A percentile compares a stretch with the other conserved stretches of the same genome.
Evolutionary conservation across 2,113 vertebrate genomes (phyloP).

Genomic region (Naja naja): DNA sequence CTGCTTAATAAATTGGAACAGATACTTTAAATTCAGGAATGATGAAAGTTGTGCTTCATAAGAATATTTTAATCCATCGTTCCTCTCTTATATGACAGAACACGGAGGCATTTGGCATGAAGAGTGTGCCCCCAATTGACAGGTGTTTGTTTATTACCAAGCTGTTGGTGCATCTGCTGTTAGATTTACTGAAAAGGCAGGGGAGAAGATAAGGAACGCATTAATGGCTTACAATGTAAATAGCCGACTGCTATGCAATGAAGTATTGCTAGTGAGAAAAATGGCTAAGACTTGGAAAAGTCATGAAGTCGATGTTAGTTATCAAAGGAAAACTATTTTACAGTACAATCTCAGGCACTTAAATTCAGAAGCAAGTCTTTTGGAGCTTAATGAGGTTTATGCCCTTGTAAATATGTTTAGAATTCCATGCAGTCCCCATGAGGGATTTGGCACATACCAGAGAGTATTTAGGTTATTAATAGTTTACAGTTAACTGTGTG

Average conservation of each 20-base stretch:
- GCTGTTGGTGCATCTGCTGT: slow-evolving; percentile 25
- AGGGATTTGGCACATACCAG: background rate
- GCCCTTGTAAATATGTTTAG: background rate
- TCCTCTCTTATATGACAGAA: background rate
- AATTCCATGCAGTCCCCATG: background rate
- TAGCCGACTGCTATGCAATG: background rate
- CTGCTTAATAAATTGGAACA: background rate
- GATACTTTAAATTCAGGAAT: background rate
- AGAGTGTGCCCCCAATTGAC: slow-evolving; percentile 14
- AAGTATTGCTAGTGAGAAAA: background rate
- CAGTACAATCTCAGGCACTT: background rate
- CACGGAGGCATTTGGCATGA: slow-evolving; percentile 7
- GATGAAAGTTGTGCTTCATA: background rate
- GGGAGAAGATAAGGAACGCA: background rate
- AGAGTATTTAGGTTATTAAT: background rate
- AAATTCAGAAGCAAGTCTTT: background rate
- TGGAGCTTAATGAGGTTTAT: background rate
- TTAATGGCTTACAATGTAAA: background rate
- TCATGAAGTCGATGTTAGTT: background rate
- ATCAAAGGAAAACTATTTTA: background rate
- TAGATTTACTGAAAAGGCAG: slow-evolving; percentile 12
- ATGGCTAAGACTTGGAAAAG: background rate
- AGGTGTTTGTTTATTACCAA: slow-evolving; percentile 32
- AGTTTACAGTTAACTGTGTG: background rate
- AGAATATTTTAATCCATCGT: background rate